Conservation (phyloP, 2,113 vertebrate species). For the Anas platyrhynchos region DNA sequence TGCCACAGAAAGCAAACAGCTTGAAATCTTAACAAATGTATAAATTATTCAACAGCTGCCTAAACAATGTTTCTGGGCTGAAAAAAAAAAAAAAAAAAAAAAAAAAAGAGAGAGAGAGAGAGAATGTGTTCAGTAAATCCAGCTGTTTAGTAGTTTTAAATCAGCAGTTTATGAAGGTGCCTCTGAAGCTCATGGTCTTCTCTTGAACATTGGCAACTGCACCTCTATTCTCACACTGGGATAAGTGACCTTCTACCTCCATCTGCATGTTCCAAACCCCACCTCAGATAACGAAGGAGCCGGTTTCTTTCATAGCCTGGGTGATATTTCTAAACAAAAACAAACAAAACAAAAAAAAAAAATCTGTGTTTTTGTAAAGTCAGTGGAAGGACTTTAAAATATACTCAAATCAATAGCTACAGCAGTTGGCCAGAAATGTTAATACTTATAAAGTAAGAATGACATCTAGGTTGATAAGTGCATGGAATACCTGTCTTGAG, state of each 20-base stretch:
- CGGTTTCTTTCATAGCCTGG: background rate
- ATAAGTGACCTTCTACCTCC: background rate
- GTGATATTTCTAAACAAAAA: background rate
- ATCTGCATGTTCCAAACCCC: background rate
- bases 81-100: background rate
- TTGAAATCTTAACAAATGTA: constrained; percentile 30
- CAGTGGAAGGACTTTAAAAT: background rate
- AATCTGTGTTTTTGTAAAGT: background rate
- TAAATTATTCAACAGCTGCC: background rate
- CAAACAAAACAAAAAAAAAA: background rate
- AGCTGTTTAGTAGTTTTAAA: background rate
- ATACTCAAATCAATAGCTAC: background rate
- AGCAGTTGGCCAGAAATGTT: background rate
- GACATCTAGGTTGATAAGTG: background rate
- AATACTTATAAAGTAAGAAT: background rate
- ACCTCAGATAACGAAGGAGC: background rate
- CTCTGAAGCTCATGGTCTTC: background rate
- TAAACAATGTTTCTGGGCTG: background rate
- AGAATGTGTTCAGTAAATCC: background rate
- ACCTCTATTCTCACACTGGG: background rate
- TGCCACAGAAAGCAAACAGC: constrained; percentile 11
- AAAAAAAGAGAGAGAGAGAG: no score
- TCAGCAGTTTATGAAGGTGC: background rate
- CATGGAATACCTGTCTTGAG: background rate
- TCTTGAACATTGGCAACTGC: background rate